These are phyloP conservation scores for Lineus longissimus DNA, from an alignment of 1,140 invertebrate genomes.

Conservation along the genomic window DNA sequence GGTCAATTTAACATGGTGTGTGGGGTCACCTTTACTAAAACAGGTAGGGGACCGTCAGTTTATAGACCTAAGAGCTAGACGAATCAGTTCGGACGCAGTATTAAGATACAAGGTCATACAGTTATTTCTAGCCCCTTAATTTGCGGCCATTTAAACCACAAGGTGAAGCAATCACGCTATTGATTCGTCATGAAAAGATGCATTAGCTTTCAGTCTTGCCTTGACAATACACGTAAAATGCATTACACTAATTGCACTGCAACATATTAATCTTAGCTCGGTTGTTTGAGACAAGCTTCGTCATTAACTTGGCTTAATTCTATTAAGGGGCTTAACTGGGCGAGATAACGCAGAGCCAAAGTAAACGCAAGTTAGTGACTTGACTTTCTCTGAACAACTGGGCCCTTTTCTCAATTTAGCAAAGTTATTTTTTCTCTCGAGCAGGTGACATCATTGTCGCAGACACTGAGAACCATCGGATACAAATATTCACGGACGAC, in stretches of 20 bases:
- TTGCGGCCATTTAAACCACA: neutral
- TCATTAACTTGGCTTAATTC: too few species aligned
- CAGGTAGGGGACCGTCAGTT: constrained; percentile 25
- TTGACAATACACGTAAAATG: too few species aligned
- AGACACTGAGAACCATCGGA: constrained; percentile 48
- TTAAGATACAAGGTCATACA: neutral
- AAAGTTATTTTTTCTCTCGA: constrained; percentile 14
- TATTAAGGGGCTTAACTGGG: neutral
- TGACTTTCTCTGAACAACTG: neutral
- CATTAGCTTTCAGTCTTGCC: neutral
- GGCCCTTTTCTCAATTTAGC: neutral
- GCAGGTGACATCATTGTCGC: constrained; percentile 45
- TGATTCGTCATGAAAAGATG: neutral
- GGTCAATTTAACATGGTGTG: constrained; percentile 41
- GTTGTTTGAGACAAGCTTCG: too few species aligned
- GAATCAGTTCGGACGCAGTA: neutral
- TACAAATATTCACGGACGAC: constrained; percentile 43
- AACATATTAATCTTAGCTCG: too few species aligned
- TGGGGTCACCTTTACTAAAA: constrained; percentile 38
- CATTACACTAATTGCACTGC: too few species aligned
- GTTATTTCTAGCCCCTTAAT: neutral
- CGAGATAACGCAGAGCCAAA: neutral
- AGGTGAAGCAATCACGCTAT: neutral
- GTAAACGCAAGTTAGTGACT: neutral
- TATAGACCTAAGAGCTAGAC: neutral